Base-by-base conservation (phyloP, 64 coral and sea anemone species). In the Acropora yongei region DNA sequence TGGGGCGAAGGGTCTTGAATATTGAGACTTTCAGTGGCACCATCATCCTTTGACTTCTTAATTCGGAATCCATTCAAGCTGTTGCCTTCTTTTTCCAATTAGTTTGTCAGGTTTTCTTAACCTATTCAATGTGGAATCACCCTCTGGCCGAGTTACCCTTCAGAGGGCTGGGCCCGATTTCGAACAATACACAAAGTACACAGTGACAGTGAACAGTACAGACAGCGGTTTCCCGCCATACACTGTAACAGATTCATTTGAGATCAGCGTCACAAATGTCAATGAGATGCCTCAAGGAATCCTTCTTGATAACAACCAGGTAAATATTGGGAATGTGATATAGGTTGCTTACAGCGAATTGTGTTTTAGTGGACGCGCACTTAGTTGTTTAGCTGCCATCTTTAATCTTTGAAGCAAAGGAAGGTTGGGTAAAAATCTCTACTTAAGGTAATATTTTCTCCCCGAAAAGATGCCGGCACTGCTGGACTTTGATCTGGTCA, bases 201-300 rank as follows among this genome's bases (percentile, higher is more conserved):
- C 90, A 2, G 69, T 98, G n/a, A 68, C 44, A 8, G 79, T 98
- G 10, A 95, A 73, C 75, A 90, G 90, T 39, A 75, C 86, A 85
- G 96, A 98, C 83, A 93, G 72, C 78, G 96, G 96, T 47, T 87
- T 78, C 78, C 96, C 96, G 10, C 93, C 93, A 12, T 92, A 92
- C 44, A 81, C 96, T 18, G 68, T 95, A 13, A 84, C 77, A 78
- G 87, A 82, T n/a, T 86, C 86, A 47, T 90, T 98, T 78, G 82
- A 74, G 57, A 86, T 98, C 71, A 76, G 71, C 67, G 93, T 98
- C 20, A 79, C 74, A 8, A 94, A 98, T 73, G 19, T 90, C 49
- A 94, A 98, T 69, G 96, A 98, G 68, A 86, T 83, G 58, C 96
- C 96, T 47, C 86, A 49, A 86, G 55, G 81, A 16, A 79, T 98